Base-by-base conservation (phyloP, 2,797 vertebrate genomes). In the Epinephelus awoara region DNA sequence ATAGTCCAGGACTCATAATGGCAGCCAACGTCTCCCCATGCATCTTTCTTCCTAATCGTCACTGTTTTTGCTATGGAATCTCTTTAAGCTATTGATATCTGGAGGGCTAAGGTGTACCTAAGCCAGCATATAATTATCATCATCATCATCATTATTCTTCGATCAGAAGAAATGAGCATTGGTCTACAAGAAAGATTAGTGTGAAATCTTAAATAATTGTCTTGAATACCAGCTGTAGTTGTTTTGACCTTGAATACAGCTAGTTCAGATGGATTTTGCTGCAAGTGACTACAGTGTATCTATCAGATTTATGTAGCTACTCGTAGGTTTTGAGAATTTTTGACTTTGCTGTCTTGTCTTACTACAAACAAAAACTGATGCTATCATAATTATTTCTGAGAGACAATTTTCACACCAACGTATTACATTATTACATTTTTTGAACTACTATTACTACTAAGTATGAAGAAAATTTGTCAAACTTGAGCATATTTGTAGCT, bases 31-130 rank as follows among this genome's bases (percentile, higher is more conserved):
- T 72, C 64, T 79, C 49, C 38, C 3, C 17, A 40, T 46, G 4
- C 70, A 79, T 83, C 52, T 67, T 1, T 84, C 80, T 80, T 80
- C 47, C 77, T 72, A 59, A 69, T 86, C 18, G 14, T 34, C 72
- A 46, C 64, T 70, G 55, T 86, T 83, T 75, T 27, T 56, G 23
- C 57, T 18, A 19, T 51, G 44, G 50, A 80, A 65, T 82, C 40
- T 68, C 50, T 82, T 75, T 44, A 65, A 72, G 6, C 69, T 78
- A 82, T 50, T 66, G 58, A 55, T 88, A 52, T 69, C 65, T 69
- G 8, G n/a, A 50, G 49, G 55, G 61, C 42, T 68, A 18, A 73
- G 42, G 56, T 77, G 65, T 62, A 74, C 51, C 67, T 61, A 61
- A 79, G 50, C 25, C 47, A 57, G 50, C 75, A 68, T 79, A 46